Percentiles rank a stretch among this genome's conserved stretches.
phyloP scores from a whole-genome alignment of 2,113 vertebrate genomes.

The Ursus arctos region DNA sequence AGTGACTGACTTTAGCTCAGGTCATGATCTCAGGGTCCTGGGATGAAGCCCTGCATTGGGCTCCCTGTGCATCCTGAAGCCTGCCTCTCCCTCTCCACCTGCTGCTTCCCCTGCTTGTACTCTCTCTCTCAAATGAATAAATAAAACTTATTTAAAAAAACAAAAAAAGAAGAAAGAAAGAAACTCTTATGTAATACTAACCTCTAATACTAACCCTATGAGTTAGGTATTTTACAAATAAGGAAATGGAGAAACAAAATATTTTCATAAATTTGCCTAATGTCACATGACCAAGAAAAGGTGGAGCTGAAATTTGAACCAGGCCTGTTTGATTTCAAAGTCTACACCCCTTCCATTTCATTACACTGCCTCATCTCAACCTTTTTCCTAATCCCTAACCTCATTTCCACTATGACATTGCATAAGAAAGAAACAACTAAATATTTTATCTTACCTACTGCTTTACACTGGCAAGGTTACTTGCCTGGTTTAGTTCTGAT shows the following conservation, averaged over 20 bases:
- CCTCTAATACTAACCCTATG: neutral
- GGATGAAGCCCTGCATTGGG: too few relatives aligned
- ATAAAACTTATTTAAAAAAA: too few relatives aligned
- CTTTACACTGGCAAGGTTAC: neutral
- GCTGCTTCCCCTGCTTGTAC: too few relatives aligned
- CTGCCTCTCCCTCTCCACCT: too few relatives aligned
- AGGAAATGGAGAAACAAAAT: conserved; percentile 6
- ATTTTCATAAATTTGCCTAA: conserved; percentile 29
- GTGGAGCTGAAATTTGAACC: conserved; percentile 1
- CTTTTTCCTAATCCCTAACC: neutral
- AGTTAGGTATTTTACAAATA: conserved; percentile 25
- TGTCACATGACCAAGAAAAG: neutral
- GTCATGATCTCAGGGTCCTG: too few relatives aligned
- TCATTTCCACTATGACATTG: neutral
- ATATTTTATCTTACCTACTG: neutral
- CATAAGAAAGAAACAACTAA: neutral
- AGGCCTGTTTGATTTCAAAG: conserved; percentile 29
- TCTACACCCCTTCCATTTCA: neutral
- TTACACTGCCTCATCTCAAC: neutral
- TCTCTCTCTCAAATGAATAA: too few relatives aligned
- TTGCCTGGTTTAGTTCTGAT: neutral
- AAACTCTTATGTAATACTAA: neutral
- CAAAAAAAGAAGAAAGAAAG: too few relatives aligned
- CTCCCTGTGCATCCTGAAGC: too few relatives aligned
- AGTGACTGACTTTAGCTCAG: too few relatives aligned